Evolutionary conservation across 2,113 vertebrate genomes (phyloP), one percentile per base, ranked within the genome.

Genomic region (Oreocharis arfaki): DNA sequence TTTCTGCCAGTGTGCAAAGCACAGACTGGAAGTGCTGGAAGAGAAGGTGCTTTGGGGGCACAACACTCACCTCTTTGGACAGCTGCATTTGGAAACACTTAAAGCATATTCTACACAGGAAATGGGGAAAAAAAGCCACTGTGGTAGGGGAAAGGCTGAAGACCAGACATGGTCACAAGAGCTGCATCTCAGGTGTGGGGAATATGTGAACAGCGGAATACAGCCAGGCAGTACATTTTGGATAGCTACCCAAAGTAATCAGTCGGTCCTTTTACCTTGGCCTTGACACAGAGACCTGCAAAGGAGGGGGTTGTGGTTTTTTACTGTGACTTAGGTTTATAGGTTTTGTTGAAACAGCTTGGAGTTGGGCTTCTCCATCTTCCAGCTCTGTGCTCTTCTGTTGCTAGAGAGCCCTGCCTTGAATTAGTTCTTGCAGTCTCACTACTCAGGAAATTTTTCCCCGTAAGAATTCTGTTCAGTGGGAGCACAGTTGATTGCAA

Each of bases 381-480:
- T 63, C 27, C 49, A 63, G 13, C 75, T 75, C 30, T 70, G 39
- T 82, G 49, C 61, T 87, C 42, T 84, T 84, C 52, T 67, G 22
- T 90, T 91, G 46, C 47, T 65, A 19, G 74, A 95, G 71, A 83
- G 86, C 56, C 60, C 64, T 75, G 41, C 78, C 44, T 67, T 74
- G 56, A 63, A 95, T 52, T 33, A 86, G 27, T 53, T 69, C 8
- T 37, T 59, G 37, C 17, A 16, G 13, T 76, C 68, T 87, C 37
- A 35, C 85, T 89, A 73, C 50, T 94, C 53, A 39, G 76, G 85
- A 93, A 70, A 42, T 80, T 78, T 95, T 93, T 67, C 81, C 92
- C 57, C 13, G 1, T 87, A 27, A 70, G 75, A 67, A 24, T 46
- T 87, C 67, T 87, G 55, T 75, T 91, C 88, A 33, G 53, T 75